Evolutionary conservation across 2,888 invertebrate genomes (phyloP).

Genomic region (Mesoligia furuncula): DNA sequence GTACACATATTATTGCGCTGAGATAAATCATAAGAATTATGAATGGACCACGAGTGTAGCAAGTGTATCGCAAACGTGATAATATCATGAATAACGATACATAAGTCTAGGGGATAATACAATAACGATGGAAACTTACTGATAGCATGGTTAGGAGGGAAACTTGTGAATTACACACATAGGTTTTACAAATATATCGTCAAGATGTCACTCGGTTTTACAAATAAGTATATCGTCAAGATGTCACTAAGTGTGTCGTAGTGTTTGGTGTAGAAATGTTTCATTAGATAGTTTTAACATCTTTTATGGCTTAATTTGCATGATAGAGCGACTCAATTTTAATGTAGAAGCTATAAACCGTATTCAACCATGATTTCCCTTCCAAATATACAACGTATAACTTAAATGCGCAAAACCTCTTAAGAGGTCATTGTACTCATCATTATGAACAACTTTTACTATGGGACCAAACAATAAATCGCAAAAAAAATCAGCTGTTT

Average conservation of each 20-base stretch:
- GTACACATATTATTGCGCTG: constrained; percentile 4
- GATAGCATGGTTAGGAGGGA: constrained; percentile 12
- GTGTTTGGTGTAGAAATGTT: constrained; percentile 8
- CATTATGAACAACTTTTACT: too few species aligned
- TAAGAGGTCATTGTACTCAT: too few species aligned
- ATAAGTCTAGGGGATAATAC: constrained; percentile 44
- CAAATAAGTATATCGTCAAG: constrained; percentile 47
- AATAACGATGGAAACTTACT: constrained; percentile 52
- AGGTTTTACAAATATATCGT: constrained; percentile 46
- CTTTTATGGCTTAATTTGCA: not conserved
- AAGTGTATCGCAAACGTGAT: constrained; percentile 41
- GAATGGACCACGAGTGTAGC: constrained; percentile 39
- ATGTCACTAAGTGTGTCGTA: constrained; percentile 16
- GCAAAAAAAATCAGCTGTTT: too few species aligned
- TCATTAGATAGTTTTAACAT: constrained; percentile 1
- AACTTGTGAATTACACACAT: constrained; percentile 54
- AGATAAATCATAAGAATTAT: constrained; percentile 30
- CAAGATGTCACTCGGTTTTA: constrained; percentile 22
- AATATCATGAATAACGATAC: constrained; percentile 35
- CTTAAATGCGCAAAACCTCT: too few species aligned
- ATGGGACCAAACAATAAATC: too few species aligned
- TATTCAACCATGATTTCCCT: not conserved
- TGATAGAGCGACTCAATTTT: not conserved
- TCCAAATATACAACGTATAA: not conserved
- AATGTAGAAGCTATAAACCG: not conserved